phyloP scores from a whole-genome alignment of 2,888 invertebrate genomes.

The Drosophila fungiperda region DNA sequence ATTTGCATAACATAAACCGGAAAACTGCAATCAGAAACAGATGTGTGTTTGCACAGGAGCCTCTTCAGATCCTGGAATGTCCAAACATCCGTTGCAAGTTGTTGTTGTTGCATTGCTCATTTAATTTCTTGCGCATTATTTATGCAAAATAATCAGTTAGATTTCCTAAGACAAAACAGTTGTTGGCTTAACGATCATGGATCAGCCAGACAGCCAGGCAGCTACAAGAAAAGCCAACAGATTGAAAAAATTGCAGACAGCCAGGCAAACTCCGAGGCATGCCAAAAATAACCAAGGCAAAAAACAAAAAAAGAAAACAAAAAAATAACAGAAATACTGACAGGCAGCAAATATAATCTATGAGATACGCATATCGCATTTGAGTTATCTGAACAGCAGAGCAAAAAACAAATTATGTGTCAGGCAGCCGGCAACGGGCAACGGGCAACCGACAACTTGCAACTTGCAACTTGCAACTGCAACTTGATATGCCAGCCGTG shows the following conservation, averaged over 20 bases:
- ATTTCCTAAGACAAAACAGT: conserved; percentile 67
- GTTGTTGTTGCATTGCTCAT: conserved; percentile 54
- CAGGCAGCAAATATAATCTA: conserved; percentile 64
- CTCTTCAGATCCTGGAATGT: conserved; percentile 40
- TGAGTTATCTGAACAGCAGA: conserved; percentile 70
- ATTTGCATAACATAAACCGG: conserved; percentile 10
- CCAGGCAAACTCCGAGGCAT: conserved; percentile 28
- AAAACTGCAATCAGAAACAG: conserved; percentile 39
- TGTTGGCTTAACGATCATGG: conserved; percentile 47
- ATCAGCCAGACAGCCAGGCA: conserved; percentile 6
- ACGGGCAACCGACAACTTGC: background rate
- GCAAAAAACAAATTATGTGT: conserved; percentile 62
- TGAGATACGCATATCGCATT: conserved; percentile 80
- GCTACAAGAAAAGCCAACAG: conserved; percentile 62
- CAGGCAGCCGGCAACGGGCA: conserved; percentile 18
- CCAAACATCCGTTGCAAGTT: conserved; percentile 43
- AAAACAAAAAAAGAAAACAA: background rate
- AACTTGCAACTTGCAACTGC: conserved; percentile 32
- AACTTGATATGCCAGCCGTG: conserved; percentile 73
- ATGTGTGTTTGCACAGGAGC: conserved; percentile 19
- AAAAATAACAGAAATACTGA: conserved; percentile 31
- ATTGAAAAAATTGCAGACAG: conserved; percentile 50
- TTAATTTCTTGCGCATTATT: conserved; percentile 64
- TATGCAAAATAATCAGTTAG: conserved; percentile 70
- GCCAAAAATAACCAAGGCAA: conserved; percentile 51